Conservation (phyloP, 2,113 vertebrate species). For the Rhagologus leucostigma region DNA sequence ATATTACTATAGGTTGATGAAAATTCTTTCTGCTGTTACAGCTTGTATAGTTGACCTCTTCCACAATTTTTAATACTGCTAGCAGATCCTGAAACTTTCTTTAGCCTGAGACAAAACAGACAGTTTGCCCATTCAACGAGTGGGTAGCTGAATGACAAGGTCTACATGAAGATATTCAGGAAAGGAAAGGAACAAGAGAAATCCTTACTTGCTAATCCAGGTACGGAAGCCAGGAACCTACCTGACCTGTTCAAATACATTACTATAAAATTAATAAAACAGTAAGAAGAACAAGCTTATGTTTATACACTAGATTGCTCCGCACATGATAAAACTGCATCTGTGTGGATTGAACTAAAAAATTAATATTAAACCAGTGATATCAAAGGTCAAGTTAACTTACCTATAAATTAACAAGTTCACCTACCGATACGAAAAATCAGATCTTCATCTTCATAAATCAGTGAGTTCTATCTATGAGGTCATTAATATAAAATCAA, state of each 20-base stretch:
- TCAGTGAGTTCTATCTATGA: neutral
- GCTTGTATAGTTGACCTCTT: neutral
- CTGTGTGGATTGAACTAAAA: neutral
- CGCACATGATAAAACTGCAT: neutral
- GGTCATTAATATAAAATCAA: neutral
- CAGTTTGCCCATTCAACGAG: neutral
- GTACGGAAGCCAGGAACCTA: neutral
- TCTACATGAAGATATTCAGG: neutral
- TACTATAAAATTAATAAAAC: neutral
- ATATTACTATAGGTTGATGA: neutral
- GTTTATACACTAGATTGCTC: neutral
- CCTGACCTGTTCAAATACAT: neutral
- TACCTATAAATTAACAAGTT: neutral
- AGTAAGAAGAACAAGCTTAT: neutral
- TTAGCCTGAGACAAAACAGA: neutral
- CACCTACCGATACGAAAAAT: neutral
- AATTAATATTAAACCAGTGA: neutral
- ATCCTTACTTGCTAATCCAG: neutral
- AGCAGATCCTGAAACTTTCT: neutral
- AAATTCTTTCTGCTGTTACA: neutral
- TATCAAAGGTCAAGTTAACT: neutral
- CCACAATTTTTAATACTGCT: neutral
- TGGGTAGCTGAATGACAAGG: neutral
- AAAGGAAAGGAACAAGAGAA: neutral
- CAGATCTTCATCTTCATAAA: neutral